phyloP scores from a whole-genome alignment of 2,888 invertebrate species.

The Arctia plantaginis region DNA sequence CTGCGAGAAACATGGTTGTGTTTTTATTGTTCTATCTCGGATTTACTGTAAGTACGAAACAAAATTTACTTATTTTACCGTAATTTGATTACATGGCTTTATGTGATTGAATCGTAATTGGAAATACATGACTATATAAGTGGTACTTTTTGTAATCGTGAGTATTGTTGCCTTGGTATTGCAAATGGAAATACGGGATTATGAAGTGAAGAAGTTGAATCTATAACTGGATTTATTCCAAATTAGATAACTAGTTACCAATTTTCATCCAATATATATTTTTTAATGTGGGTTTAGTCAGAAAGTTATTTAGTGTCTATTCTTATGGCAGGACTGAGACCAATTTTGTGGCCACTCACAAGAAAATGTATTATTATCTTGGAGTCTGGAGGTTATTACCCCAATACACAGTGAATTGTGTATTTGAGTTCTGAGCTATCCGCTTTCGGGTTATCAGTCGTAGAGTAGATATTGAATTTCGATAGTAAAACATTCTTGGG shows the following conservation, averaged over 20 bases:
- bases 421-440: not conserved
- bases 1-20: slow-evolving; percentile 53
- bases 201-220: not conserved
- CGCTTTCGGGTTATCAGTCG: not conserved
- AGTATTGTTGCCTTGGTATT: not conserved
- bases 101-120: not conserved
- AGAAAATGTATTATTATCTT: too few species aligned
- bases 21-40: slow-evolving; percentile 41
- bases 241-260: too few species aligned
- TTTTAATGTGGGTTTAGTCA: too few species aligned
- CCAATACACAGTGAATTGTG: not conserved
- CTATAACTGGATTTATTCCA: not conserved
- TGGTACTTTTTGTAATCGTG: not conserved
- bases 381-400: not conserved
- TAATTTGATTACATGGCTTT: not conserved
- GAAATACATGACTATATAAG: not conserved
- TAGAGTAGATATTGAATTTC: not conserved
- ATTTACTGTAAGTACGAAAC: slow-evolving; percentile 45
- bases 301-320: too few species aligned
- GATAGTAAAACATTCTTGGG: not conserved
- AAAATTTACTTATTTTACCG: not conserved
- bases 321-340: too few species aligned
- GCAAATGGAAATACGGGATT: not conserved
- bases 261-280: too few species aligned
- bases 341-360: too few species aligned